Conservation (phyloP, 2,888 invertebrate genomes). For the Cataglyphis cursor region DNA sequence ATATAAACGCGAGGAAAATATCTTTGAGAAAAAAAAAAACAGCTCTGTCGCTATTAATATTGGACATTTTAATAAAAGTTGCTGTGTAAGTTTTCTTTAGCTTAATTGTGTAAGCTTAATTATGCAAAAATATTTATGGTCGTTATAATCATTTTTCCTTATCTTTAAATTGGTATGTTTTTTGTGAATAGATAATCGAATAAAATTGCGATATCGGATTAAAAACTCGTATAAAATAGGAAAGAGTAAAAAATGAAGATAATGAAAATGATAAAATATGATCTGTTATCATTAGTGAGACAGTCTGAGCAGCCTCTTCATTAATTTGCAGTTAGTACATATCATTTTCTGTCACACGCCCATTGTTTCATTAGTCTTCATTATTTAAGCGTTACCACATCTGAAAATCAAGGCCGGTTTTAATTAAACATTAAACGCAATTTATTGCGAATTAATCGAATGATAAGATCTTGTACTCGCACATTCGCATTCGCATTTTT, state of each 20-base stretch:
- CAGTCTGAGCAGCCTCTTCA: background rate
- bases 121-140: background rate
- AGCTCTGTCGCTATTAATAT: slow-evolving; percentile 17
- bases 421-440: background rate
- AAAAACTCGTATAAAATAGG: background rate
- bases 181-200: background rate
- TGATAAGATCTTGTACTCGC: background rate
- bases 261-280: background rate
- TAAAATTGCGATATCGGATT: background rate
- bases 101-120: background rate
- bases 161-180: background rate
- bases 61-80: slow-evolving; percentile 6
- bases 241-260: background rate
- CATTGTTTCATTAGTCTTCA: slow-evolving; percentile 21
- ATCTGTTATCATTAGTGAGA: background rate
- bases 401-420: background rate
- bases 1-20: slow-evolving; percentile 1
- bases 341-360: background rate
- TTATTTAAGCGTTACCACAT: background rate
- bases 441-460: background rate
- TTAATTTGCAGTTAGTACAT: slow-evolving; percentile 8
- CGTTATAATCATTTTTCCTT: background rate
- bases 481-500: background rate
- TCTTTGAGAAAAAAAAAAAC: background rate
- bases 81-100: background rate